Percentiles rank a stretch among this genome's conserved stretches.
Conservation (phyloP, 2,113 vertebrate genomes). For the Calidris pugnax region DNA sequence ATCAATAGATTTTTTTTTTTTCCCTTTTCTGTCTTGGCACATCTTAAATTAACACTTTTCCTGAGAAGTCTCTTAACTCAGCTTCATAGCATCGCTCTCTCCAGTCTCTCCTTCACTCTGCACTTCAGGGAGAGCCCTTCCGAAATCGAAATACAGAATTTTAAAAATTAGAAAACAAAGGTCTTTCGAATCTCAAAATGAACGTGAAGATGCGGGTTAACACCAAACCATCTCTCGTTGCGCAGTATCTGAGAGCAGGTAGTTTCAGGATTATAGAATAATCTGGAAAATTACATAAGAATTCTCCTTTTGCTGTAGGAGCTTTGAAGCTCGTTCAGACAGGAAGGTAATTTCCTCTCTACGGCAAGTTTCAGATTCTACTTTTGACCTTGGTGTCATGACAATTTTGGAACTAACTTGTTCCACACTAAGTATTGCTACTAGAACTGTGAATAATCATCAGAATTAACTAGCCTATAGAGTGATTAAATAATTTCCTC, state of each 20-base stretch:
- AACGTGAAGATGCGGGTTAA: not conserved
- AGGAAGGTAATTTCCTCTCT: not conserved
- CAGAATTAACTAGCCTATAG: conserved; percentile 39
- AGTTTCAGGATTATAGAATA: conserved; percentile 18
- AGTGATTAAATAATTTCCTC: conserved; percentile 64
- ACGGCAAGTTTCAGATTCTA: not conserved
- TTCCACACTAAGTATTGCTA: not conserved
- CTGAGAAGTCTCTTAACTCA: not conserved
- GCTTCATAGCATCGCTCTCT: not conserved
- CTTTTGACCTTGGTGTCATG: not conserved
- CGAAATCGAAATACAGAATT: not conserved
- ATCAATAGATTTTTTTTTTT: not conserved
- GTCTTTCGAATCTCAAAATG: not conserved
- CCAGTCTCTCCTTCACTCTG: not conserved
- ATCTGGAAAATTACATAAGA: conserved; percentile 1
- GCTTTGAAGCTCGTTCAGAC: not conserved
- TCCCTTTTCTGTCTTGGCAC: not conserved
- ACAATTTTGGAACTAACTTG: conserved; percentile 8
- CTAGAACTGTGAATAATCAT: conserved; percentile 48
- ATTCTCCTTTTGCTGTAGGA: not conserved
- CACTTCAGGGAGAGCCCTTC: fast-evolving
- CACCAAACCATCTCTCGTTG: not conserved
- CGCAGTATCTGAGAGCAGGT: not conserved
- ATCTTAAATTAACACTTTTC: not conserved
- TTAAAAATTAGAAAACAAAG: not conserved